phyloP scores from a whole-genome alignment of 2,113 vertebrate genomes.

The Xyliphius kryptos region DNA sequence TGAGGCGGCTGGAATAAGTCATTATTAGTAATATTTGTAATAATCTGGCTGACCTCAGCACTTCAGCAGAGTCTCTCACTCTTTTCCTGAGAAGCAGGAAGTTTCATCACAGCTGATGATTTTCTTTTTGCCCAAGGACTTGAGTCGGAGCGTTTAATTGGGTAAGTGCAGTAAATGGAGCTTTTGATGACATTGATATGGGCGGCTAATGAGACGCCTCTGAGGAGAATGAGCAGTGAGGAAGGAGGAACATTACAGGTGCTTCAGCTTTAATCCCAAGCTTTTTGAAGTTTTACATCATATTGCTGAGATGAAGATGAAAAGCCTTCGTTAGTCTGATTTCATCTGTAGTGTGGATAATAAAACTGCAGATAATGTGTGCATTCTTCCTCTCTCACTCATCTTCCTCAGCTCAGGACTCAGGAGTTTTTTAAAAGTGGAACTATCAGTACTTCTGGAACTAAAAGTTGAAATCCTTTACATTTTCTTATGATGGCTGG shows the following conservation, averaged over 20 bases:
- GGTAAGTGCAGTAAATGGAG: conserved; percentile 62
- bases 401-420: not conserved
- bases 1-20: too few relatives aligned
- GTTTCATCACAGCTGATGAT: conserved; percentile 34
- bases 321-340: conserved; percentile 50
- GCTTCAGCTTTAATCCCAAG: conserved; percentile 68
- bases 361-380: not conserved
- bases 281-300: conserved; percentile 47
- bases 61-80: too few relatives aligned
- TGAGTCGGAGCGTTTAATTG: conserved; percentile 52
- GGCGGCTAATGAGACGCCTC: conserved; percentile 73
- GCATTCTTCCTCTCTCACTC: not conserved
- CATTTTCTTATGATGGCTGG: too few relatives aligned
- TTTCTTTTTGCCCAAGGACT: conserved; percentile 51
- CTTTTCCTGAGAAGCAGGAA: not conserved
- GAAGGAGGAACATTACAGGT: conserved; percentile 73
- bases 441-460: too few relatives aligned
- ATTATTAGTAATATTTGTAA: too few relatives aligned
- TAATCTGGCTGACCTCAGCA: too few relatives aligned
- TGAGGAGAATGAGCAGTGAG: conserved; percentile 72
- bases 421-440: too few relatives aligned
- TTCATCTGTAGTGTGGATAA: conserved; percentile 35
- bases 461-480: too few relatives aligned
- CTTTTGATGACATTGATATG: conserved; percentile 60
- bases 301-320: conserved; percentile 41